A percentile compares a stretch with the other conserved stretches of the same genome.
Evolutionary conservation across 2,113 vertebrate genomes (phyloP).

Genomic region (Grus americana): DNA sequence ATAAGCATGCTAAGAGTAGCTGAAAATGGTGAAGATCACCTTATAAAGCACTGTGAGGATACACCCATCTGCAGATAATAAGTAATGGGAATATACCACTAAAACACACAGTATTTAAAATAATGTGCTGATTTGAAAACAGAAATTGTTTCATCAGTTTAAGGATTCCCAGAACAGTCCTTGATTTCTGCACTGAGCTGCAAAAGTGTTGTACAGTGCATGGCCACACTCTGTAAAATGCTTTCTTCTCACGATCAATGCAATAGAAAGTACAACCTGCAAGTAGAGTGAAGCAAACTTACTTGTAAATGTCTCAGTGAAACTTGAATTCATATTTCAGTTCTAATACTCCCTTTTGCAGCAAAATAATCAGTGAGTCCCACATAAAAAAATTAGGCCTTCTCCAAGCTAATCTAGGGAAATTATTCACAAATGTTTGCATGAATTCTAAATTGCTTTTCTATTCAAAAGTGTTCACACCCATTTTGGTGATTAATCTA

Average conservation of each 20-base stretch:
- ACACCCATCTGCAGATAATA: background rate
- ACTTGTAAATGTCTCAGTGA: background rate
- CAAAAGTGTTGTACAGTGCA: background rate
- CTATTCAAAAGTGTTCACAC: slow-evolving; percentile 58
- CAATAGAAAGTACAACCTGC: background rate
- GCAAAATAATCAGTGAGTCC: background rate
- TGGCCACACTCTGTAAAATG: background rate
- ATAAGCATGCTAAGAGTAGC: background rate
- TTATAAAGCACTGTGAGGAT: background rate
- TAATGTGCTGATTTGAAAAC: background rate
- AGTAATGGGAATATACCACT: background rate
- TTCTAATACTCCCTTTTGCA: background rate
- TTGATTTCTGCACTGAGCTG: background rate
- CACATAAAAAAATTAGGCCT: background rate
- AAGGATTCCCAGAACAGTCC: background rate
- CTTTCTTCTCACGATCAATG: background rate
- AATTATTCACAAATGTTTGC: slow-evolving; percentile 54
- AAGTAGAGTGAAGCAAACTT: background rate
- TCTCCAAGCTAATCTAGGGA: background rate
- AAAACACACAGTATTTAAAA: background rate
- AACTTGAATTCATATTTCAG: background rate
- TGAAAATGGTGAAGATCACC: background rate
- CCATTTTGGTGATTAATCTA: slow-evolving; percentile 60
- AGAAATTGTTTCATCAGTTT: background rate
- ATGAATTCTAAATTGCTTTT: slow-evolving; percentile 57